These are phyloP conservation scores for Thunnus thynnus DNA, from an alignment of 2,113 vertebrate genomes.

Conservation along the genomic window DNA sequence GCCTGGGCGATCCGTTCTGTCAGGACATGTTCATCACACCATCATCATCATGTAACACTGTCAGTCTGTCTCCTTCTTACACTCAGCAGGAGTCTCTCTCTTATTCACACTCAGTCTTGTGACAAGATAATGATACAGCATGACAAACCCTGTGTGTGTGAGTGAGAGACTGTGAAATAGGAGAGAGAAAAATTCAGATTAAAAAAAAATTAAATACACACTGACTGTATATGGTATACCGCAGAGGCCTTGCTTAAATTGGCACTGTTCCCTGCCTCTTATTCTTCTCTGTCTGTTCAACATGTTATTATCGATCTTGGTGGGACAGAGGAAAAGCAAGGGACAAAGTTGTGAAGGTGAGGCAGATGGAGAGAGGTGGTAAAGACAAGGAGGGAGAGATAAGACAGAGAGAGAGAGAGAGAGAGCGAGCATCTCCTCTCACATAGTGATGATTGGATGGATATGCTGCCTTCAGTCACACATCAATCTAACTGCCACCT, in stretches of 20 bases:
- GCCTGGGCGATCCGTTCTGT: conserved; percentile 19
- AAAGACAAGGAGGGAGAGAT: neutral
- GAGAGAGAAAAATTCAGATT: neutral
- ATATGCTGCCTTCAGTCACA: neutral
- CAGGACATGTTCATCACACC: conserved; percentile 22
- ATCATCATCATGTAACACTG: conserved; percentile 9
- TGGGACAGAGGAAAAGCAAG: neutral
- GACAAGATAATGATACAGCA: conserved; percentile 26
- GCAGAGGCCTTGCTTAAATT: neutral
- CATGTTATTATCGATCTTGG: neutral
- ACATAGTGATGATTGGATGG: conserved; percentile 27
- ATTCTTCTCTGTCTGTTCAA: neutral
- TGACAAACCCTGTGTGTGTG: neutral
- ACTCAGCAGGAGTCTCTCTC: conserved; percentile 16
- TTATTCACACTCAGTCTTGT: neutral
- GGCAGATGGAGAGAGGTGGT: neutral
- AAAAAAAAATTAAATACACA: neutral
- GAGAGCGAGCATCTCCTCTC: neutral
- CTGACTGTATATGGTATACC: neutral
- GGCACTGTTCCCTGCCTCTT: too few relatives aligned
- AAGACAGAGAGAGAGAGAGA: neutral
- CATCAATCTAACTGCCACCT: neutral
- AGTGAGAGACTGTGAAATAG: neutral
- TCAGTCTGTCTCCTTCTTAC: conserved; percentile 22
- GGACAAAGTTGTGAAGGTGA: neutral